A percentile compares a stretch with the other conserved stretches of the same genome.
Evolutionary conservation across 1,140 invertebrate species (phyloP).

Genomic region (Drosophila pachea): DNA sequence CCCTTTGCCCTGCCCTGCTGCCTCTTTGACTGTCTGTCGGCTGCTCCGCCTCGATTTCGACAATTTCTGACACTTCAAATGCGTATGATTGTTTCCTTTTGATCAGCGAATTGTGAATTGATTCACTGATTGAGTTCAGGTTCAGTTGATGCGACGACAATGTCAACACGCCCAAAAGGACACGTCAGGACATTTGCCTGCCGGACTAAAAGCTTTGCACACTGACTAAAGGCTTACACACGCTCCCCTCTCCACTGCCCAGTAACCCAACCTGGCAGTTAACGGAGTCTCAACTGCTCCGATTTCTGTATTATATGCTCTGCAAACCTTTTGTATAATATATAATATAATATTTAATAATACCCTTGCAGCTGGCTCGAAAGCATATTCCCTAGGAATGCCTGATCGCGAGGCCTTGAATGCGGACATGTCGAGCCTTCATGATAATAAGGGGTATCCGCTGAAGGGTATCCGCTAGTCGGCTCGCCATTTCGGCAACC

Average conservation of each 20-base stretch:
- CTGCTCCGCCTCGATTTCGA: slow-evolving; percentile 40
- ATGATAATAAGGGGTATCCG: neutral
- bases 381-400: too few relatives aligned
- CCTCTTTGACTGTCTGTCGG: slow-evolving; percentile 15
- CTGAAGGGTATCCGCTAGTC: neutral
- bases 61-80: slow-evolving; percentile 77
- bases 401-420: too few relatives aligned
- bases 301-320: slow-evolving; percentile 3
- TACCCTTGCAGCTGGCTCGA: neutral
- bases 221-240: slow-evolving; percentile 29
- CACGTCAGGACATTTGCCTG: slow-evolving; percentile 22
- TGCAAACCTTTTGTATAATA: neutral
- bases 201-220: slow-evolving; percentile 15
- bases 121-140: slow-evolving; percentile 76
- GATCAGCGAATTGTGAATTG: slow-evolving; percentile 77
- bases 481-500: neutral
- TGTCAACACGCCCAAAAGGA: slow-evolving; percentile 51
- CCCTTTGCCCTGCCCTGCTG: neutral
- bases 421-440: too few relatives aligned
- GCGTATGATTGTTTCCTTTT: slow-evolving; percentile 78
- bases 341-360: too few relatives aligned
- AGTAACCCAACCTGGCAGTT: too few relatives aligned
- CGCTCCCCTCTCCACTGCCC: too few relatives aligned
- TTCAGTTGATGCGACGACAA: slow-evolving; percentile 73
- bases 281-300: neutral